Base-by-base conservation (phyloP, 2,888 invertebrate genomes). In the Clanis bilineata region DNA sequence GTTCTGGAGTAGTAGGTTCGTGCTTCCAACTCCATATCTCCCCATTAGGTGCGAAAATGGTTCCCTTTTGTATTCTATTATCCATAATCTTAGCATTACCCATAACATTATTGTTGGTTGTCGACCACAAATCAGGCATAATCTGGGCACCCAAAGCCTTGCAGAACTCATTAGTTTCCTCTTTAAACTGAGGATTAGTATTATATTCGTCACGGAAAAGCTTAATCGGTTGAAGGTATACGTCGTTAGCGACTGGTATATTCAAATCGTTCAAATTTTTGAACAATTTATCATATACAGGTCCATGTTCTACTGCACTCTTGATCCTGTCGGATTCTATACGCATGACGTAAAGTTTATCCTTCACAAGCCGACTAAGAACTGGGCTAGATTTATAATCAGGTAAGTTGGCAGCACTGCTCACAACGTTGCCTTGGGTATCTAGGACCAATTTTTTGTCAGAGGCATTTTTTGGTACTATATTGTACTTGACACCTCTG, bases 251-350 rank as follows among this genome's bases (percentile, higher is more conserved):
- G 22, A 93, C 86, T 0, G 92, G 85, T 64, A 94, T 89, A 64
- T 92, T 93, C 58, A 93, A 85, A 43, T 93, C 93, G 47, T 85
- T 88, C 25, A 94, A 77, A 63, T 93, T 88, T 61, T 92, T 92
- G 61, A 94, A 88, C 3, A 94, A 78, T 67, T 93, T 93, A 63
- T 94, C 93, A 66, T 94, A 94, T 36, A 94, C 92, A 0, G 93
- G 93, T 0, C 93, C 93, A 73, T 94, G 94, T 71, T 93, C 92
- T 0, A 94, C 90, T 0, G 93, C 93, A 68, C 94, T 94, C 69
- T 94, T 94, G 25, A 94, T 92, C 67, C 93, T 86, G 60, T 93
- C 92, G 0, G 91, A 93, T 69, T 94, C 93, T 23, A 94, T 92
- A 4, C 84, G 90, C 83, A 94, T 88, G 0, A 87, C 71, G 57